These are phyloP conservation scores for Sweltsa coloradensis DNA, from an alignment of 1,140 invertebrate genomes.

Conservation along the genomic window DNA sequence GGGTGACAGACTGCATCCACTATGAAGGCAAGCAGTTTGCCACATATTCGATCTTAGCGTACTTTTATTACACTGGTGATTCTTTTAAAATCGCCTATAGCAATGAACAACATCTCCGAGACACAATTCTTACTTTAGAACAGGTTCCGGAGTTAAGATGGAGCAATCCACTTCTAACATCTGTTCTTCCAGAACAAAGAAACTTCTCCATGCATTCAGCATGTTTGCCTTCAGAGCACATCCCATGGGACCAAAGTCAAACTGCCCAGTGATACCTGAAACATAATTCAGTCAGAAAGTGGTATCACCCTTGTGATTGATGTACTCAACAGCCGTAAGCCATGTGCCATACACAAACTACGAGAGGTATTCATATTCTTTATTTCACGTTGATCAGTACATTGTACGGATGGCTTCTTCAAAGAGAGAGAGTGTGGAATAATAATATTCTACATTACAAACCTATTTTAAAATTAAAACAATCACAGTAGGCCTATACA, in stretches of 20 bases:
- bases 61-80: too few species aligned
- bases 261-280: constrained; percentile 60
- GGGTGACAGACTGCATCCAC: not conserved
- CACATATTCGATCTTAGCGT: too few species aligned
- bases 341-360: not conserved
- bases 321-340: not conserved
- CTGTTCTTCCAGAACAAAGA: constrained; percentile 94
- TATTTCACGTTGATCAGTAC: not conserved
- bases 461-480: too few species aligned
- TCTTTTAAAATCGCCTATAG: too few species aligned
- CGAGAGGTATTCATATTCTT: not conserved
- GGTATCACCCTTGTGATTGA: not conserved
- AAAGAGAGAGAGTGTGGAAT: constrained; percentile 6
- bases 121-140: constrained; percentile 57
- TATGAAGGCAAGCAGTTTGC: not conserved
- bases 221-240: constrained; percentile 96
- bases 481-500: too few species aligned
- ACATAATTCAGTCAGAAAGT: constrained; percentile 4
- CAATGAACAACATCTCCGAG: too few species aligned
- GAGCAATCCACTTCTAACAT: constrained; percentile 99
- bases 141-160: constrained; percentile 91
- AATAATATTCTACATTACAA: not conserved
- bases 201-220: constrained; percentile 84
- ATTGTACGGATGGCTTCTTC: not conserved
- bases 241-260: constrained; percentile 99